Conservation (phyloP, 1,140 invertebrate genomes). For the Lasaia peninsularis region DNA sequence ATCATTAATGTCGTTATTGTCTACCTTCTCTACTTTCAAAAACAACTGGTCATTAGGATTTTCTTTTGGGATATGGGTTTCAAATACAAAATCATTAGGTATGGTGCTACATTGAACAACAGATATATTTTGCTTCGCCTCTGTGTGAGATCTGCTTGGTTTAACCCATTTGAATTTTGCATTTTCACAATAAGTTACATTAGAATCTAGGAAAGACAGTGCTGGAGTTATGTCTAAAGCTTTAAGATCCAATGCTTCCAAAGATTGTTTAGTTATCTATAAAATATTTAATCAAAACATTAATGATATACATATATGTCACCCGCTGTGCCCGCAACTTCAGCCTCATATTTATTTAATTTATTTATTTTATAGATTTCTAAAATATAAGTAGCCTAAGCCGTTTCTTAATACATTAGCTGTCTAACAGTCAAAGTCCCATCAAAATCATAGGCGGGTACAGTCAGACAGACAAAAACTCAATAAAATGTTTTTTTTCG, state of each 20-base stretch:
- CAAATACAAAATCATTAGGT: conserved; percentile 33
- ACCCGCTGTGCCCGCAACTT: too few species aligned
- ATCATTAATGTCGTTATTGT: conserved; percentile 9
- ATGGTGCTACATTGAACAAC: conserved; percentile 45
- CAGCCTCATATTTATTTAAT: too few species aligned
- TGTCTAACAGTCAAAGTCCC: too few species aligned
- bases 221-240: conserved; percentile 37
- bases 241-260: conserved; percentile 38
- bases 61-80: conserved; percentile 2
- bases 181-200: conserved; percentile 39
- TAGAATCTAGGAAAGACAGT: conserved; percentile 39
- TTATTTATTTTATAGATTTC: too few species aligned
- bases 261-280: conserved; percentile 42
- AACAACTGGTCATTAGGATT: not conserved
- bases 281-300: conserved; percentile 24
- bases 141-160: conserved; percentile 31
- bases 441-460: too few species aligned
- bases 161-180: conserved; percentile 54
- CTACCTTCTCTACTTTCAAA: conserved; percentile 16
- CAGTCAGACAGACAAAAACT: too few species aligned
- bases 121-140: conserved; percentile 35
- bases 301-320: too few species aligned
- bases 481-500: too few species aligned
- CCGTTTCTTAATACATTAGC: too few species aligned
- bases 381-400: too few species aligned